phyloP scores from a whole-genome alignment of 2,888 invertebrate species.

The Clistopyga incitator region DNA sequence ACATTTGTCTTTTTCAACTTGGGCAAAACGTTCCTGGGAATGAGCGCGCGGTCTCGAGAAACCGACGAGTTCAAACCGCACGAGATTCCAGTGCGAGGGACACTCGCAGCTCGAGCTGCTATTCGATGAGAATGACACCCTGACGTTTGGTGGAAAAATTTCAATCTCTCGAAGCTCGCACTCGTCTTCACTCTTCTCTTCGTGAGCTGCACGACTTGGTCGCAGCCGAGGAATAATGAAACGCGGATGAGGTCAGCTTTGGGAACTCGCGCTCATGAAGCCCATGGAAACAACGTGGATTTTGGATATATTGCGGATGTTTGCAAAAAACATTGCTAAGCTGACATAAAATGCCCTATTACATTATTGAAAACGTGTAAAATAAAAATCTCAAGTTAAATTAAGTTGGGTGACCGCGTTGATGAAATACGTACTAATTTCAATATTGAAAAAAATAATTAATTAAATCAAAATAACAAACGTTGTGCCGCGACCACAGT shows the following conservation, averaged over 20 bases:
- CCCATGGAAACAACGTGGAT: too few species aligned
- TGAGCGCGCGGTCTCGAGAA: slow-evolving; percentile 21
- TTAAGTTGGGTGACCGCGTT: too few species aligned
- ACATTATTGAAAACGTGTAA: too few species aligned
- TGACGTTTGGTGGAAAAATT: neutral
- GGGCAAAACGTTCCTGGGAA: slow-evolving; percentile 60
- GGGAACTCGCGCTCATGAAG: neutral
- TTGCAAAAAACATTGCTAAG: too few species aligned
- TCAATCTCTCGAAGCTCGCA: neutral
- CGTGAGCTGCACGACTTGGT: neutral
- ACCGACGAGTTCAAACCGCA: slow-evolving; percentile 2
- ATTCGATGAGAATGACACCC: neutral
- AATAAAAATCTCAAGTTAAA: too few species aligned
- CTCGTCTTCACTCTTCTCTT: neutral
- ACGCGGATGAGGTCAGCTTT: neutral
- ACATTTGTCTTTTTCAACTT: slow-evolving; percentile 70
- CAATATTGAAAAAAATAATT: too few species aligned
- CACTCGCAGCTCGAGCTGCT: slow-evolving; percentile 26
- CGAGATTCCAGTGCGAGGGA: slow-evolving; percentile 44
- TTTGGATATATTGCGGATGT: too few species aligned
- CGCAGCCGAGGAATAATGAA: neutral
- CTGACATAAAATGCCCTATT: too few species aligned
- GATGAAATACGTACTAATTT: too few species aligned
- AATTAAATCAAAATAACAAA: neutral
- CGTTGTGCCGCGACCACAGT: neutral